Evolutionary conservation across 1,140 invertebrate genomes (phyloP), one percentile per base, ranked within the genome.

Genomic region (Chionoecetes opilio): DNA sequence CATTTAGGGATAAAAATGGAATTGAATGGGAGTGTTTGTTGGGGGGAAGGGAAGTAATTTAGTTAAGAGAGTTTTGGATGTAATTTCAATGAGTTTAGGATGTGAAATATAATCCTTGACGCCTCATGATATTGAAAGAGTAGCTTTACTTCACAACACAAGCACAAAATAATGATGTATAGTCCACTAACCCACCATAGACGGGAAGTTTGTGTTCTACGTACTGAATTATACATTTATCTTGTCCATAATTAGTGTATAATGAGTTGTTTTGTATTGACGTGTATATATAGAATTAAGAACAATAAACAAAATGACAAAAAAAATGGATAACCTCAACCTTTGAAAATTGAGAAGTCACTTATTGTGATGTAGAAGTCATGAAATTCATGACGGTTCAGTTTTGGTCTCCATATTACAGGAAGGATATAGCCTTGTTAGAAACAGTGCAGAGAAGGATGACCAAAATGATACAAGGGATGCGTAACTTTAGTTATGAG

Each of bases 221-320:
- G 63, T 75, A 21, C n/a, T 75, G 63, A 5, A 75, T n/a, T 21
- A n/a, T 75, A 26, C 21, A n/a, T 75, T n/a, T 75, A n/a, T n/a
- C 8, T 75, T 75, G 63, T 75, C 63, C 63, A 75, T 75, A 75
- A 21, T 75, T 75, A 75, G 2, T 75, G 63, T 75, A 26, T 75
- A n/a, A 75, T 75, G 1, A n/a, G 63, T n/a, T 75, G 63, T 75
- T 75, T 75, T 75, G 63, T 75, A 75, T 75, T 75, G 63, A 75
- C 63, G 63, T 75, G 63, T 75, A 75, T n/a, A 75, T 75, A 75
- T 75, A 75, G 63, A 75, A 5, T 75, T 75, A 75, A 75, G 63
- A n/a, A 75, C n/a, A 75, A 21, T 75, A 75, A 75, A 75, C 8
- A 75, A 75, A 75, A 75, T 17, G 63, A 75, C 5, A 75, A n/a